Evolutionary conservation across 2,113 vertebrate species (phyloP), one percentile per base, ranked within the genome.

Genomic region (Nesogale talazaci): DNA sequence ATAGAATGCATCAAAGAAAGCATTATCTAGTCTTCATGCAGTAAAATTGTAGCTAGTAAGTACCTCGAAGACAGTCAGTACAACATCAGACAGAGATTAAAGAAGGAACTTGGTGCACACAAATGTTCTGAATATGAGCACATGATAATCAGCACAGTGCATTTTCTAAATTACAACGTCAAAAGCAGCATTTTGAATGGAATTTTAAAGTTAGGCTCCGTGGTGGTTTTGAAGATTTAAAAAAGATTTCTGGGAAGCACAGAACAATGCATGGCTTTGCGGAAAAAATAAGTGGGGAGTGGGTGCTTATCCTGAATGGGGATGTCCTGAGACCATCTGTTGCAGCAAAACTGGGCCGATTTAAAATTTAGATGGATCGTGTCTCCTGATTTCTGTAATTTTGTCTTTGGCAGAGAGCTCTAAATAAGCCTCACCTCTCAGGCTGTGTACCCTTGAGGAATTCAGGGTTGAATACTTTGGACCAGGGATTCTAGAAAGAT

Each of bases 111-210:
- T 56, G 93, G 92, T 89, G 92, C 87, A 83, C 75, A 95, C 81
- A 87, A 78, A 94, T 95, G 96, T 97, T 94, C 81, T 90, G 94
- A 96, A 93, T 90, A 87, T 83, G 86, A 87, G 84, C 92, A 81
- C 83, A 88, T 52, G 81, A 6, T 77, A 83, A 85, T 94, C 67
- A 80, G 85, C 52, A 65, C 42, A 95, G 56, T 83, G 94, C 83
- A 34, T 80, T 95, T 65, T 85, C 89, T 90, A 92, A 93, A 80
- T 76, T 92, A 88, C 95, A 95, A 94, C 91, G 74, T 84, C 0
- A 67, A 94, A 89, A 94, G 34, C 65, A 65, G 70, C 40, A 89
- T 85, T 96, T 93, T 83, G 25, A 14, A 63, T 86, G 79, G 74
- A 40, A 95, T 78, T 94, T 92, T 88, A 83, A 77, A 90, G 79